Base-by-base conservation (phyloP, 30 jellyfish, hydroid and myxozoan species). In the Catostylus mosaicus region DNA sequence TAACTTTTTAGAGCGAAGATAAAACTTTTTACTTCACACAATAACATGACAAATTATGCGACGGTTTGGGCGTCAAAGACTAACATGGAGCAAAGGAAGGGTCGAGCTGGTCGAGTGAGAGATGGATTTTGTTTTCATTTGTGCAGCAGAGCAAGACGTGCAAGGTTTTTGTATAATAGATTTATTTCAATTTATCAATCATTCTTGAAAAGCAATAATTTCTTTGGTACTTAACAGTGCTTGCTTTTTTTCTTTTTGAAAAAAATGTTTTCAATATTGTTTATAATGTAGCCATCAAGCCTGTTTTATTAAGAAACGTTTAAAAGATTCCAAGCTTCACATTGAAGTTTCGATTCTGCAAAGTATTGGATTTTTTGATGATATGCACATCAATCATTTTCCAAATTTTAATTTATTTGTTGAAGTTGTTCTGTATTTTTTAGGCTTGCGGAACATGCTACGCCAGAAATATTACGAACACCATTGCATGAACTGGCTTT, bases 81-180 rank as follows among this genome's bases (percentile, higher is more conserved):
- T 12, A 92, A 92, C 71, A 65, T 92, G 91, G 98, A 92, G 57
- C 98, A 92, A 70, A 60, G 98, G 27, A 64, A 82, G 33, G 98
- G 98, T 14, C 83, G 98, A 7, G 98, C 98, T 73, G 98, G 98
- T 60, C 95, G 98, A 69, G 98, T 92, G 8, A 80, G 95, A 32
- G 91, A 91, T 45, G 98, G 98, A 9, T 92, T 92, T 67, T 86
- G 96, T 66, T 92, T 92, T 61, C 96, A 92, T 74, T 57, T 92
- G 19, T 80, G 96, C 95, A 85, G 96, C 95, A 78, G 95, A 81
- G 96, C 95, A 37, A 76, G 98, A 66, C 59, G 26, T 48, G 84
- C 45, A 38, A 92, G 61, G 98, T 92, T 50, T 32, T 50, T 78
- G 19, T 16, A n/a, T 47, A 11, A 46, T 46, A 46, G 20, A 46